These are phyloP conservation scores for Sebastolobus altivelis DNA, from an alignment of 2,797 vertebrate species.

Conservation along the genomic window DNA sequence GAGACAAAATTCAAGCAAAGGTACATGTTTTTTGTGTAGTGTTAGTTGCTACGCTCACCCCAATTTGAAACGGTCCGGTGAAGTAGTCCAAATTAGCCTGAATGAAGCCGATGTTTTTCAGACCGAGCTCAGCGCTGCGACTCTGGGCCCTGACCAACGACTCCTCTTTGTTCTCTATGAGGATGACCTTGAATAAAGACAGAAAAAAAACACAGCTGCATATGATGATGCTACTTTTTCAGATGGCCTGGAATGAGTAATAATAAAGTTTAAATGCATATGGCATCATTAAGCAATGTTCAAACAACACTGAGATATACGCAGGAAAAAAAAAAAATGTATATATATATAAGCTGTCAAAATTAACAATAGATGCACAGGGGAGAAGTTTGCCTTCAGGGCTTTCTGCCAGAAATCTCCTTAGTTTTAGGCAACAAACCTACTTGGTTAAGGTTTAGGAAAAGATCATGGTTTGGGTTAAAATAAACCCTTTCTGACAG, in stretches of 20 bases:
- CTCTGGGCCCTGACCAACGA: slow-evolving; percentile 92
- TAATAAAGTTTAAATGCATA: background rate
- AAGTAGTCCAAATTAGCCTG: slow-evolving; percentile 98
- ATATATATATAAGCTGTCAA: background rate
- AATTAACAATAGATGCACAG: background rate
- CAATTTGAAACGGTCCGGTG: slow-evolving; percentile 92
- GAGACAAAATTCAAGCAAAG: background rate
- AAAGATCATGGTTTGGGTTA: too few relatives aligned
- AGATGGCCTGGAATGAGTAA: slow-evolving; percentile 73
- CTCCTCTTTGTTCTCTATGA: slow-evolving; percentile 98
- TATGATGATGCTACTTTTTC: background rate
- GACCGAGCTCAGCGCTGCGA: slow-evolving; percentile 88
- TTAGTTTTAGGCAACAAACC: too few relatives aligned
- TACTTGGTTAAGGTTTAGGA: too few relatives aligned
- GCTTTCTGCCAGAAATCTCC: too few relatives aligned
- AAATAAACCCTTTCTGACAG: too few relatives aligned
- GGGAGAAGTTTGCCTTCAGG: too few relatives aligned
- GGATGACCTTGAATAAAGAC: slow-evolving; percentile 85
- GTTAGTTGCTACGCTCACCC: slow-evolving; percentile 86
- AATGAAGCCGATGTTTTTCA: slow-evolving; percentile 94
- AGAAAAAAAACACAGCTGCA: background rate
- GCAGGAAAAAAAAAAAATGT: background rate
- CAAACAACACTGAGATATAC: background rate
- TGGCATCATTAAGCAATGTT: background rate
- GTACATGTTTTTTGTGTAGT: background rate